Evolutionary conservation across 2,888 invertebrate genomes (phyloP), one percentile per base, ranked within the genome.

Genomic region (Sussaba pulchella): DNA sequence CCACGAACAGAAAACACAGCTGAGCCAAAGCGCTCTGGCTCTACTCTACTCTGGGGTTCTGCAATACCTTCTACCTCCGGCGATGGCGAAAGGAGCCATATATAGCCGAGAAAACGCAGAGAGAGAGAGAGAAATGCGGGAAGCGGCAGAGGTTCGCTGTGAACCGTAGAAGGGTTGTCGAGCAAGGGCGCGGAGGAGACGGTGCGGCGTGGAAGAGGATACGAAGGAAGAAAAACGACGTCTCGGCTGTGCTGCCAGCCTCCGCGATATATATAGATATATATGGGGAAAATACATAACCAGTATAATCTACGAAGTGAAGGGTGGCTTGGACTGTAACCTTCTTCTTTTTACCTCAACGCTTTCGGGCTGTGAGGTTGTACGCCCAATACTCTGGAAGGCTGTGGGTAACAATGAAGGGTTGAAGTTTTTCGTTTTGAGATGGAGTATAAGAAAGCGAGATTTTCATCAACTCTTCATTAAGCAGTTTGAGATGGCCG

Each of bases 1-100:
- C 86, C 78, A 86, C 85, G 84, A 87, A 88, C 90, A 89, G 91
- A 91, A 91, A 91, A 91, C 91, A 91, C 91, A 91, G 91, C 92
- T 91, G 91, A 91, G 91, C 92, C 91, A 91, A 91, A 91, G 88
- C 87, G 57, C 57, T 54, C 54, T 76, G 78, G 70, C 12, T 59
- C 59, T 39, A 59, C 36, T 59, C 61, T 61, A 63, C 69, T 77
- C 57, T 73, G 73, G 78, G 57, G 83, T 81, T 85, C 83, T 86
- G 89, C 89, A 88, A 89, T 89, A 87, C 90, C 89, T 90, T 90
- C 89, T 87, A 88, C 88, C 88, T 90, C 88, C 85, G 82, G 87
- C 47, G 59, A 83, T 85, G 85, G 67, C 72, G 78, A 82, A 80
- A 64, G 77, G 74, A 76, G 81, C 61, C 73, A 67, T 64, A 77